Evolutionary conservation across 2,113 vertebrate genomes (phyloP).

Genomic region (Pogona vitticeps): DNA sequence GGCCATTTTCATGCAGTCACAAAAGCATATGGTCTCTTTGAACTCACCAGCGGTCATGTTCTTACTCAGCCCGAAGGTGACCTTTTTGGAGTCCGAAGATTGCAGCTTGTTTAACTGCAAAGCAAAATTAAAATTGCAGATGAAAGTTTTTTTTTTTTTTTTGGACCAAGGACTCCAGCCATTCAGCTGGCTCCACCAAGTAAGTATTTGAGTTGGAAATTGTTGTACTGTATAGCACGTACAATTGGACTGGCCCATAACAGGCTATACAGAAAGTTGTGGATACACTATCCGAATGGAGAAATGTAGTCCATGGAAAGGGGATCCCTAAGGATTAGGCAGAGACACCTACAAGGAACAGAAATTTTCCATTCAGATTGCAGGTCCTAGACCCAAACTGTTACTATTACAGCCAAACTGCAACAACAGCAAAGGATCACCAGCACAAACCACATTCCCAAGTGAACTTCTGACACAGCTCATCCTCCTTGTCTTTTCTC

Average conservation of each 20-base stretch:
- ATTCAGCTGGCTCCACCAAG: background rate
- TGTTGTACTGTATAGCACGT: background rate
- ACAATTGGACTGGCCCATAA: background rate
- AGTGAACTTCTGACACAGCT: background rate
- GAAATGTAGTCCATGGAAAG: no score
- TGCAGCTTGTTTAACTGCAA: constrained; percentile 70
- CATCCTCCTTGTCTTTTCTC: background rate
- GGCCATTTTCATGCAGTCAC: background rate
- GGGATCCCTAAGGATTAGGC: background rate
- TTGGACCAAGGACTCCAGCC: background rate
- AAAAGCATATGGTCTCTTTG: background rate
- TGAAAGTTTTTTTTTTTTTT: background rate
- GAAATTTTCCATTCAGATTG: background rate
- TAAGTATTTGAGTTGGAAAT: background rate
- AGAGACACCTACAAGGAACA: background rate
- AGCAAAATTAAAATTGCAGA: constrained; percentile 26
- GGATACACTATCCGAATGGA: no score
- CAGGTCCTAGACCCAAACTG: background rate
- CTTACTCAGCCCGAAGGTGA: constrained; percentile 85
- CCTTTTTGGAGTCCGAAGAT: constrained; percentile 77
- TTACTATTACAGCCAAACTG: background rate
- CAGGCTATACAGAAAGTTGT: background rate
- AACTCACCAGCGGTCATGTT: constrained; percentile 85
- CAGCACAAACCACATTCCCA: background rate
- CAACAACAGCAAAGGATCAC: background rate